These are phyloP conservation scores for Synanthedon tipuliformis DNA, from an alignment of 2,888 invertebrate species.

Conservation along the genomic window DNA sequence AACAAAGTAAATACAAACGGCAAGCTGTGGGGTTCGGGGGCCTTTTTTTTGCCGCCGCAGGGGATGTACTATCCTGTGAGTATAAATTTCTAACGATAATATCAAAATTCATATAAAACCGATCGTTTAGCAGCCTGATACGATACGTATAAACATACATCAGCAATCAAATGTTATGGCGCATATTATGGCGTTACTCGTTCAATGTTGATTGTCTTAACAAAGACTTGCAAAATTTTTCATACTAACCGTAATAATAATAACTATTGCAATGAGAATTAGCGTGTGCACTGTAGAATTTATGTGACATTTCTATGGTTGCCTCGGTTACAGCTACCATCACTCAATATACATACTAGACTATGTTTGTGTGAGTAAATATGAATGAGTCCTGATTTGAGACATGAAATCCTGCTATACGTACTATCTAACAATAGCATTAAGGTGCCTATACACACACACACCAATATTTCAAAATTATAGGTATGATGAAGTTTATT, in stretches of 20 bases:
- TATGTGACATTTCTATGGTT: neutral
- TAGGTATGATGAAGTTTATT: too few relatives aligned
- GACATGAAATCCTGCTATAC: too few relatives aligned
- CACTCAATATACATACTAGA: neutral
- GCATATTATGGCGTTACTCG: neutral
- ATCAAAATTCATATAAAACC: too few relatives aligned
- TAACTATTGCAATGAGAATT: too few relatives aligned
- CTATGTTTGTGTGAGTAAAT: neutral
- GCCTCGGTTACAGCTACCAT: neutral
- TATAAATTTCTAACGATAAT: slow-evolving; percentile 26
- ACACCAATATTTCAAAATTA: neutral
- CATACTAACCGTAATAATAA: neutral
- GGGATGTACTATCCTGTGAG: slow-evolving; percentile 97
- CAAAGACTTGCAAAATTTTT: neutral
- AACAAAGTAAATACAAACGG: slow-evolving; percentile 78
- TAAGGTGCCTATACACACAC: neutral
- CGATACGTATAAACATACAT: too few relatives aligned
- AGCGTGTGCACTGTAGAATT: too few relatives aligned
- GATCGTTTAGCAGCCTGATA: too few relatives aligned
- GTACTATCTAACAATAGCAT: neutral
- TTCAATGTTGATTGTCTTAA: neutral
- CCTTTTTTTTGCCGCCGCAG: slow-evolving; percentile 95
- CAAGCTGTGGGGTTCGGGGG: slow-evolving; percentile 98
- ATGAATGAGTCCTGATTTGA: neutral
- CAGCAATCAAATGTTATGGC: neutral